Evolutionary conservation across 1,140 invertebrate genomes (phyloP).

Genomic region (Portunus trituberculatus): DNA sequence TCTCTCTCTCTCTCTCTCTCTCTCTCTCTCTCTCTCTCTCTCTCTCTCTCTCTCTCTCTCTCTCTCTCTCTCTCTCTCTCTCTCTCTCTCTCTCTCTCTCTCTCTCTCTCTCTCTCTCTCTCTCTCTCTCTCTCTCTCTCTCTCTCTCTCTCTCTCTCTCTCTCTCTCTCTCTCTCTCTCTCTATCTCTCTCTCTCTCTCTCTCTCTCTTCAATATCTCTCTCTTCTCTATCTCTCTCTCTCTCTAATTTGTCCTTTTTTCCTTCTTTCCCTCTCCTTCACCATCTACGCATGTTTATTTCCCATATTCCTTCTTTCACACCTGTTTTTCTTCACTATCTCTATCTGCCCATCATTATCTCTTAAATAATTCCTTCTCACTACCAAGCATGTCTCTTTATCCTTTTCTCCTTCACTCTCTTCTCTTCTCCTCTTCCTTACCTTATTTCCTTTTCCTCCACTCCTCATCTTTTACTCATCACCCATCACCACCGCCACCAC

Average conservation of each 20-base stretch:
- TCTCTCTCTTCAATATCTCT: neutral
- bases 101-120: neutral
- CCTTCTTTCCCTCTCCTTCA: neutral
- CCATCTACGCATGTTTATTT: too few relatives aligned
- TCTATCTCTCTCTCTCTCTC: neutral
- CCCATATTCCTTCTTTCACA: too few relatives aligned
- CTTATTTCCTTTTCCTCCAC: neutral
- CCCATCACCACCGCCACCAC: too few relatives aligned
- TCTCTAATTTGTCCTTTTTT: neutral
- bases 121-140: neutral
- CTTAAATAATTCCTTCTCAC: neutral
- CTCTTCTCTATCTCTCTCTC: neutral
- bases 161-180: neutral
- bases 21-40: neutral
- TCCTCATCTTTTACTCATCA: neutral
- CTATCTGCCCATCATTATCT: too few relatives aligned
- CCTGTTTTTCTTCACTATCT: too few relatives aligned
- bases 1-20: too few relatives aligned
- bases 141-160: neutral
- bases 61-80: neutral
- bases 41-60: neutral
- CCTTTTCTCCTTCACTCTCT: neutral
- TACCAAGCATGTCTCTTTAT: neutral
- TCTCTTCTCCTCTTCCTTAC: neutral
- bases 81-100: neutral